phyloP scores from a whole-genome alignment of 2,113 vertebrate species.

The Tetrao urogallus region DNA sequence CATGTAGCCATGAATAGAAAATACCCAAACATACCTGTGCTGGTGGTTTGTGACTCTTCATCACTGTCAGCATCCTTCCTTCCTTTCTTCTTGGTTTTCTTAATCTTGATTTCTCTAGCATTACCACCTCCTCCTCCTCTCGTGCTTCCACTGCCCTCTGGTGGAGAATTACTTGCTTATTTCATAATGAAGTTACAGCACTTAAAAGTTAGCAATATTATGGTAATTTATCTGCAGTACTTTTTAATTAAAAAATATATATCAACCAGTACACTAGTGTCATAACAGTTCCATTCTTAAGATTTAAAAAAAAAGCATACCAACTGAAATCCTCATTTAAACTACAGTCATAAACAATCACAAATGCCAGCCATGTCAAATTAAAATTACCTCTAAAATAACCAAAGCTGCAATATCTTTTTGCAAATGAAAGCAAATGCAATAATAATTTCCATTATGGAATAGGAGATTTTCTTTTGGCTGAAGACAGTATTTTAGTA shows the following conservation, averaged over 20 bases:
- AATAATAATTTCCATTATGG: background rate
- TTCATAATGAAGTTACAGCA: background rate
- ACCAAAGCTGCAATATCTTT: background rate
- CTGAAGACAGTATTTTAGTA: background rate
- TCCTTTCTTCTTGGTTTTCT: conserved; percentile 93
- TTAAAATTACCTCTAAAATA: background rate
- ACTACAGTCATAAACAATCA: background rate
- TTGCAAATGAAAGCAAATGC: background rate
- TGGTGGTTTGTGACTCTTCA: conserved; percentile 82
- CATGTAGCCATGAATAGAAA: background rate
- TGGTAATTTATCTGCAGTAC: background rate
- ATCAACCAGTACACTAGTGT: background rate
- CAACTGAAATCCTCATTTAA: background rate
- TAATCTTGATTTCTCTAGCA: conserved; percentile 90
- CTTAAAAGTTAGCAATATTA: background rate
- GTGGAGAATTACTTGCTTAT: conserved; percentile 55
- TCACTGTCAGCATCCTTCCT: conserved; percentile 91
- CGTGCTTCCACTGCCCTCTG: conserved; percentile 90
- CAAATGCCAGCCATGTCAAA: background rate
- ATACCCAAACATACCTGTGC: conserved; percentile 70
- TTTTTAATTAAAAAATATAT: background rate
- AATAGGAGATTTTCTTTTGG: background rate
- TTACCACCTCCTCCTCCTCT: conserved; percentile 87
- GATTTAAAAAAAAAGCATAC: background rate
- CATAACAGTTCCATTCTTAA: background rate